Evolutionary conservation across 2,797 vertebrate genomes (phyloP), one percentile per base, ranked within the genome.

Genomic region (Megalops cyprinoides): DNA sequence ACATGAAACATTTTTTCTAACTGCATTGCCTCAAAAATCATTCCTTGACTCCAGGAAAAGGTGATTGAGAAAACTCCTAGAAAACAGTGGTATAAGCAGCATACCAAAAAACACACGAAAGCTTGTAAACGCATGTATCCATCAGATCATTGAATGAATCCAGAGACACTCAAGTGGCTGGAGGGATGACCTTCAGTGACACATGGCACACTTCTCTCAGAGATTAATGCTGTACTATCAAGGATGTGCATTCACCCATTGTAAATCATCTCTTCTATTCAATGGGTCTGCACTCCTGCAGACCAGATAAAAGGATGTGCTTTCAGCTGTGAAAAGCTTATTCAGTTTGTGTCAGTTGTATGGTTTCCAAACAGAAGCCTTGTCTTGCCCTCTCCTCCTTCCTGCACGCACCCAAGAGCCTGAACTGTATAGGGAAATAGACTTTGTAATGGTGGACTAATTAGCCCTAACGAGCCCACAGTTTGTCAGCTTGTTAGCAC

Each of bases 361-460:
- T 8, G 67, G 23, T 71, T 71, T 23, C 67, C 42, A 23, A 71
- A 20, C 37, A 20, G 18, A 44, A 42, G 23, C 5, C 67, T n/a
- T n/a, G n/a, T n/a, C n/a, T n/a, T n/a, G 20, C 67, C 67, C 37
- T 71, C 37, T n/a, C 67, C 67, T 42, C 20, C 2, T 1, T 14
- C 37, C 60, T 31, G 4, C 31, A 65, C 31, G 12, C 10, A 39
- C 67, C 67, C 67, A 18, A 42, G 67, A 25, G 15, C 60, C 28
- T 1, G 28, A 18, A 42, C 23, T 6, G 4, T 34, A n/a, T 67
- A 71, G 67, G 67, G 37, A 71, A 71, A 71, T 12, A 8, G 37
- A 44, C 44, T 18, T 42, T 71, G 37, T 71, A 71, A 71, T 71
- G n/a, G 67, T 23, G 44, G 67, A 71, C 67, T 71, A 71, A 71